These are phyloP conservation scores for Meloidogyne exigua DNA, from an alignment of 1,140 invertebrate species.

Conservation along the genomic window DNA sequence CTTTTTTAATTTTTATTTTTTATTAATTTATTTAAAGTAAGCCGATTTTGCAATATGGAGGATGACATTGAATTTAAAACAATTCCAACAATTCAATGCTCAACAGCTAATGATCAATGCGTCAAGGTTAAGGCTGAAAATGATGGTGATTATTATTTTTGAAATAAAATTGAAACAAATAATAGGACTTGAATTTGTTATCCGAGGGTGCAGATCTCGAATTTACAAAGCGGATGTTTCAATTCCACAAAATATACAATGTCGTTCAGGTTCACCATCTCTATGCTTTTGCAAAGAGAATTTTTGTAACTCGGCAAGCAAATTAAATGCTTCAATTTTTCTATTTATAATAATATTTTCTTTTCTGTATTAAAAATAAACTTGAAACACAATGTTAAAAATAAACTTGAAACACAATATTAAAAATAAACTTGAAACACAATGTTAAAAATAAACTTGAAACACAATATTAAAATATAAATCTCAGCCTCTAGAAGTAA, in stretches of 20 bases:
- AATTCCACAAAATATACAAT: conserved; percentile 20
- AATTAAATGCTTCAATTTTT: not conserved
- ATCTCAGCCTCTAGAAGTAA: too few relatives aligned
- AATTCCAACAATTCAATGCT: conserved; percentile 22
- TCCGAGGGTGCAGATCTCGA: conserved; percentile 16
- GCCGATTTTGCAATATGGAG: conserved; percentile 27
- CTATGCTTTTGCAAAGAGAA: conserved; percentile 26
- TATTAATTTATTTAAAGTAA: not conserved
- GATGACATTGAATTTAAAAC: conserved; percentile 27
- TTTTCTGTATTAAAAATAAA: not conserved
- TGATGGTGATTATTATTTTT: not conserved
- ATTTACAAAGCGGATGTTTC: conserved; percentile 24
- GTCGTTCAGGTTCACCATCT: conserved; percentile 4
- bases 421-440: not conserved
- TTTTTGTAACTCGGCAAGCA: conserved; percentile 18
- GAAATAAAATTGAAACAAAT: not conserved
- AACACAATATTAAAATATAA: not conserved
- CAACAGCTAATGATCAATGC: conserved; percentile 26
- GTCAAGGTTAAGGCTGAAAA: conserved; percentile 22
- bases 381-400: not conserved
- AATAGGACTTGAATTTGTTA: conserved; percentile 23
- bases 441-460: not conserved
- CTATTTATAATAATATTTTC: not conserved
- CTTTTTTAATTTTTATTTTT: not conserved
- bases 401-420: not conserved